These are phyloP conservation scores for Lophura nycthemera DNA, from an alignment of 2,113 vertebrate species.

Conservation along the genomic window DNA sequence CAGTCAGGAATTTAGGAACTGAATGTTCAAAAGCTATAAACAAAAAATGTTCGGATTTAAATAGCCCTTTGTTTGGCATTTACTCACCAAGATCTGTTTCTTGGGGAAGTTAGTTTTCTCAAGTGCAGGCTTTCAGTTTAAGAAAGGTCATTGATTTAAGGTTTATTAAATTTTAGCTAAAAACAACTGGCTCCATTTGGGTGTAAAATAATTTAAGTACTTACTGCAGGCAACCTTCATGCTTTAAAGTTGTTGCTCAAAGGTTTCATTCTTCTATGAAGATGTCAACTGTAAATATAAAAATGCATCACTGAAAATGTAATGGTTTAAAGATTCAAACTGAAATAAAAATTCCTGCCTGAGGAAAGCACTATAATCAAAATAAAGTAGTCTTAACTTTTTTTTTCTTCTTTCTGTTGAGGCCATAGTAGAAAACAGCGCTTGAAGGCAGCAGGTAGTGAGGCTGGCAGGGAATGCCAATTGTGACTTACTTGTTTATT, in stretches of 20 bases:
- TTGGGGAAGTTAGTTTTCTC: conserved; percentile 75
- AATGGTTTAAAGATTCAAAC: conserved; percentile 79
- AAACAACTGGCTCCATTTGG: conserved; percentile 80
- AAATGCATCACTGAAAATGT: conserved; percentile 82
- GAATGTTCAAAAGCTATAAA: conserved; percentile 76
- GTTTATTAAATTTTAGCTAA: conserved; percentile 84
- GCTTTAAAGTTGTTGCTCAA: conserved; percentile 75
- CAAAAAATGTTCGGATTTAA: conserved; percentile 75
- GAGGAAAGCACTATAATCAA: conserved; percentile 77
- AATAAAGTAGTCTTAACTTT: conserved; percentile 71
- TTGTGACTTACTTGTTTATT: not conserved
- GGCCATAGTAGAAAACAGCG: not conserved
- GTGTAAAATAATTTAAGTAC: conserved; percentile 81
- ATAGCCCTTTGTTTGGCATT: conserved; percentile 77
- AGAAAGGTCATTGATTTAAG: conserved; percentile 81
- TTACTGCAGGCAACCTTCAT: conserved; percentile 79
- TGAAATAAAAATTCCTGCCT: conserved; percentile 82
- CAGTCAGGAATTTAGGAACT: conserved; percentile 64
- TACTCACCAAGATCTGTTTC: conserved; percentile 77
- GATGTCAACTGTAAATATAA: conserved; percentile 85
- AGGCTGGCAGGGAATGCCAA: not conserved
- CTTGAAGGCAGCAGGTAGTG: conserved; percentile 46
- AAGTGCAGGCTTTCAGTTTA: conserved; percentile 70
- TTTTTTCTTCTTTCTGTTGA: not conserved
- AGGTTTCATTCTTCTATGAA: conserved; percentile 80